Conservation (phyloP, 2,113 vertebrate genomes). For the Vidua macroura region DNA sequence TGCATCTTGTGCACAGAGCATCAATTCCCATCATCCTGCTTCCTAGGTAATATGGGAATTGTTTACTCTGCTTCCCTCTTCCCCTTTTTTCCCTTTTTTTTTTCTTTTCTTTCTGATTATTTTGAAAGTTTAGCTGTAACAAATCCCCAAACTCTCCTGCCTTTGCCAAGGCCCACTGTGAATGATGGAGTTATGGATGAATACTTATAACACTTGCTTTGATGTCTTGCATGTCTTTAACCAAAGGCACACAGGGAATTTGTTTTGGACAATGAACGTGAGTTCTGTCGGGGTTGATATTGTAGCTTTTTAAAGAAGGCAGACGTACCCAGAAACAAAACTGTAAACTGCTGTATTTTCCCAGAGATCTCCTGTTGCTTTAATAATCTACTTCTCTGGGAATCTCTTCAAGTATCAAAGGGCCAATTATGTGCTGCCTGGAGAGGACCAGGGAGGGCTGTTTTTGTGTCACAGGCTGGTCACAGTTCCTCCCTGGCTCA, state of each 20-base stretch:
- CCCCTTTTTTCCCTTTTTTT: too few species aligned
- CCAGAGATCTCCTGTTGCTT: slow-evolving; percentile 2
- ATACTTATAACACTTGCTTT: neutral
- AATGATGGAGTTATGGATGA: neutral
- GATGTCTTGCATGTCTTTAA: slow-evolving; percentile 7
- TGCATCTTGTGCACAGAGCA: too few species aligned
- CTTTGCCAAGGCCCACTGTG: slow-evolving; percentile 19
- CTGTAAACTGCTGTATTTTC: neutral
- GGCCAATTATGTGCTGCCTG: neutral
- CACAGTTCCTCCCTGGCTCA: neutral
- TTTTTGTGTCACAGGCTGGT: neutral
- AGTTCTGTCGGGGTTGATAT: neutral
- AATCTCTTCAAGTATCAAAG: slow-evolving; percentile 8
- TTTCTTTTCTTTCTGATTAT: too few species aligned
- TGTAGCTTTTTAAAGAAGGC: neutral
- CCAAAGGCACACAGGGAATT: neutral
- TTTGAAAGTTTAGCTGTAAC: neutral
- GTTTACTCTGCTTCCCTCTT: too few species aligned
- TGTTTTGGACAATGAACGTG: neutral
- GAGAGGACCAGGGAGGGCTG: neutral
- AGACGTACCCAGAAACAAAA: neutral
- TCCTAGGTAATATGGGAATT: too few species aligned
- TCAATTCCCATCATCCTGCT: too few species aligned
- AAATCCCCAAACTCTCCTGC: neutral
- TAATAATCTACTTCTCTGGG: slow-evolving; percentile 11